A percentile compares a stretch with the other conserved stretches of the same genome.
Conservation (phyloP, 2,113 vertebrate genomes). For the Hippocampus mohnikei region DNA sequence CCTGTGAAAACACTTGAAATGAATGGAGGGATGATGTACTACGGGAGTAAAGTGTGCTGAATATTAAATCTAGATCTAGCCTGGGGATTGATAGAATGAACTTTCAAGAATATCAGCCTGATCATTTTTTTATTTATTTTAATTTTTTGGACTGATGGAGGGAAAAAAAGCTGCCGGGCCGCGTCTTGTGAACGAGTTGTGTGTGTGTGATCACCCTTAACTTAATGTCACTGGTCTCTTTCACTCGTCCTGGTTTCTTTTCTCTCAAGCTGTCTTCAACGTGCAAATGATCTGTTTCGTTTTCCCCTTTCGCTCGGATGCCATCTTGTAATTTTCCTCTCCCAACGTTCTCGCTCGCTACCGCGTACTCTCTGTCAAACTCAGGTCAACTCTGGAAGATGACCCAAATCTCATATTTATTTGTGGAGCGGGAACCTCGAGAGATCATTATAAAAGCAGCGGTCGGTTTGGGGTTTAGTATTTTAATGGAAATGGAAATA, state of each 20-base stretch:
- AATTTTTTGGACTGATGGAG: background rate
- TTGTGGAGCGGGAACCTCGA: constrained; percentile 37
- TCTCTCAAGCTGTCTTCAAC: constrained; percentile 6
- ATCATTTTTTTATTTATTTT: background rate
- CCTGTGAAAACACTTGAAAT: constrained; percentile 8
- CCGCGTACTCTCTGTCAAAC: constrained; percentile 30
- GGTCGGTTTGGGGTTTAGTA: constrained; percentile 33
- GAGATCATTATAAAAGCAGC: background rate
- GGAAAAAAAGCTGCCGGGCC: constrained; percentile 12
- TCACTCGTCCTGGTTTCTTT: background rate
- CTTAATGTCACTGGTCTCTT: constrained; percentile 11
- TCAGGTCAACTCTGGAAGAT: constrained; percentile 33
- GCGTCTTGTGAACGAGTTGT: constrained; percentile 1
- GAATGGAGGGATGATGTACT: background rate
- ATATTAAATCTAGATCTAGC: background rate
- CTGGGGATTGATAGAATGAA: background rate
- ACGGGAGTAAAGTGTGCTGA: background rate
- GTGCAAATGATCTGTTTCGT: constrained; percentile 5
- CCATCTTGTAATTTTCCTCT: constrained; percentile 27
- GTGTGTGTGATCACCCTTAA: constrained; percentile 24
- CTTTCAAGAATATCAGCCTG: constrained; percentile 32
- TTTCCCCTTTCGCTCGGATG: constrained; percentile 14
- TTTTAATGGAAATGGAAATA: constrained; percentile 26
- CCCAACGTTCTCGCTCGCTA: constrained; percentile 16
- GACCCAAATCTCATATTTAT: constrained; percentile 49